These are phyloP conservation scores for Orientallactaga sibirica DNA, from an alignment of 2,797 vertebrate species.

Conservation along the genomic window DNA sequence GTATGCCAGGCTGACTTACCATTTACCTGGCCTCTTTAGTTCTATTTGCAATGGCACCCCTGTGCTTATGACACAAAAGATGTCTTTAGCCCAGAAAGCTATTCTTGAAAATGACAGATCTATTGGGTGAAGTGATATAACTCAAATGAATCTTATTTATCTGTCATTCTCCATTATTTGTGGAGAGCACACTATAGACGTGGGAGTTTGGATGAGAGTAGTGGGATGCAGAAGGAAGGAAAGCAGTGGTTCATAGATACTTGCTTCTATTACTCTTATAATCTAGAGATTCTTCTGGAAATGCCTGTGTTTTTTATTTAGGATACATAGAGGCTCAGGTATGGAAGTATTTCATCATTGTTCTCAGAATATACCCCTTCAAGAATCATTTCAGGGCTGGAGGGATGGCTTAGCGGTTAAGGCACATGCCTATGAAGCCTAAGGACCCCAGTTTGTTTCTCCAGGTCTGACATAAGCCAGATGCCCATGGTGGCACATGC, in stretches of 20 bases:
- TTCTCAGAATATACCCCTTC: no score
- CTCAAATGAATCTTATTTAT: background rate
- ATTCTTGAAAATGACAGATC: background rate
- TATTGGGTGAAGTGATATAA: background rate
- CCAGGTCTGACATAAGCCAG: no score
- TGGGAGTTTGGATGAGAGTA: background rate
- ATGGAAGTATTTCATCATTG: background rate
- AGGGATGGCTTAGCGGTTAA: no score
- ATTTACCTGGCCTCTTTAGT: background rate
- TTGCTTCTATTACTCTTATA: background rate
- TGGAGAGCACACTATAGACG: background rate
- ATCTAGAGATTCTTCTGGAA: background rate
- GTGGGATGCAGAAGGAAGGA: background rate
- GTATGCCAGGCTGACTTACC: background rate
- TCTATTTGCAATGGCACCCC: background rate
- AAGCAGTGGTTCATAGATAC: background rate
- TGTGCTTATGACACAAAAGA: background rate
- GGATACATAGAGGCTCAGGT: background rate
- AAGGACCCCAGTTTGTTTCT: no score
- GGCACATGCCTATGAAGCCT: no score
- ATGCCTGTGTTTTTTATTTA: background rate
- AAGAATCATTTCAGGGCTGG: no score
- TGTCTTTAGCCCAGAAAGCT: background rate
- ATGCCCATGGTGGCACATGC: no score
- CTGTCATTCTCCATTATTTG: background rate